Evolutionary conservation across 2,888 invertebrate species (phyloP).

Genomic region (Trachelus troglodyta): DNA sequence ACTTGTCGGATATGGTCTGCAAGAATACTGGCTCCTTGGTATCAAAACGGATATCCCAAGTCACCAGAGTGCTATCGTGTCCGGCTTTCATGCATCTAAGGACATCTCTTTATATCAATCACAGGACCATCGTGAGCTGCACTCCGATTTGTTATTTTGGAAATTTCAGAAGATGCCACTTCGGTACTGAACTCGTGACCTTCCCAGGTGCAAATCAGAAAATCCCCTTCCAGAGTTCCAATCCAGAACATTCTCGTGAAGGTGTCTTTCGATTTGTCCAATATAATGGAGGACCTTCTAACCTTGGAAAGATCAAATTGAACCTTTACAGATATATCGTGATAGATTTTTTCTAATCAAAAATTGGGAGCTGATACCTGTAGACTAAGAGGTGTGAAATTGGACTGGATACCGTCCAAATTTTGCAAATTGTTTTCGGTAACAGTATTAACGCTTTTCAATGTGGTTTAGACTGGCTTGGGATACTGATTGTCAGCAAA

Average conservation of each 20-base stretch:
- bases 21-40: conserved; percentile 76
- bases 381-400: conserved; percentile 33
- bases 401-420: conserved; percentile 59
- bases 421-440: conserved; percentile 19
- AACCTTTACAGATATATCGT: not conserved
- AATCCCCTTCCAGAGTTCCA: conserved; percentile 54
- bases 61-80: conserved; percentile 80
- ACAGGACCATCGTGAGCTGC: conserved; percentile 80
- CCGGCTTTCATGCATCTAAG: conserved; percentile 73
- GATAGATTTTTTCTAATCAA: conserved; percentile 11
- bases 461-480: conserved; percentile 24
- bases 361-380: conserved; percentile 30
- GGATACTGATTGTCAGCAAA: conserved; percentile 48
- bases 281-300: not conserved
- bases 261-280: conserved; percentile 14
- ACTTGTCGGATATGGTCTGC: conserved; percentile 75
- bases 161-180: conserved; percentile 70
- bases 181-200: conserved; percentile 76
- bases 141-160: conserved; percentile 55
- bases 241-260: conserved; percentile 39
- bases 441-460: conserved; percentile 20
- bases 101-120: conserved; percentile 72
- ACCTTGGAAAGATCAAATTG: not conserved
- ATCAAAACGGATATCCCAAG: conserved; percentile 81
- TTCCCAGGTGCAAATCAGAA: conserved; percentile 71